Evolutionary conservation across 2,113 vertebrate species (phyloP).

Genomic region (Neogale vison): DNA sequence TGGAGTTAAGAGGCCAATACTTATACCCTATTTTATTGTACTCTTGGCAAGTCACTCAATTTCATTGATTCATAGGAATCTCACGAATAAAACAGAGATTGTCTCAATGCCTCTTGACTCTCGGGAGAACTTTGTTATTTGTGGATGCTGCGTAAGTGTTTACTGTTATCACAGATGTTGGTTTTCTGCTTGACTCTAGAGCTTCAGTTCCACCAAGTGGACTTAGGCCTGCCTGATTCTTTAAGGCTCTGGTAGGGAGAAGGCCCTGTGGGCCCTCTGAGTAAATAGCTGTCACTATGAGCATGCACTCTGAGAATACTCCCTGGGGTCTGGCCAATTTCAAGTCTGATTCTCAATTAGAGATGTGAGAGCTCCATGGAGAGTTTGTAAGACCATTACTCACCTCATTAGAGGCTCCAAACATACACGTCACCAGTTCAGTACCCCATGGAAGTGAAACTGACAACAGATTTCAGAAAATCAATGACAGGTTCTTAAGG

Average conservation of each 20-base stretch:
- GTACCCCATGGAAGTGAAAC: background rate
- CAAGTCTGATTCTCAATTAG: background rate
- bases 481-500: background rate
- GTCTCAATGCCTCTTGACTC: background rate
- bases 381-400: conserved; percentile 14
- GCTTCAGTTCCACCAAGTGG: background rate
- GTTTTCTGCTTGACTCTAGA: background rate
- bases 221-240: background rate
- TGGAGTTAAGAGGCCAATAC: background rate
- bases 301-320: accelerated
- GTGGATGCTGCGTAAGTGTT: background rate
- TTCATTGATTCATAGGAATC: background rate
- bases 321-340: background rate
- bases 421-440: background rate
- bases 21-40: background rate
- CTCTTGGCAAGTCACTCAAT: background rate
- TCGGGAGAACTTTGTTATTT: background rate
- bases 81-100: background rate
- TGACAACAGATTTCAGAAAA: conserved; percentile 55
- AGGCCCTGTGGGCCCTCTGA: background rate
- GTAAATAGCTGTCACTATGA: background rate
- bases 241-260: background rate
- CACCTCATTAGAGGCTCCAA: conserved; percentile 6
- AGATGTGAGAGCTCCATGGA: conserved; percentile 31
- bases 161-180: background rate